Evolutionary conservation across 2,888 invertebrate species (phyloP).

Genomic region (Philereme vetulata): DNA sequence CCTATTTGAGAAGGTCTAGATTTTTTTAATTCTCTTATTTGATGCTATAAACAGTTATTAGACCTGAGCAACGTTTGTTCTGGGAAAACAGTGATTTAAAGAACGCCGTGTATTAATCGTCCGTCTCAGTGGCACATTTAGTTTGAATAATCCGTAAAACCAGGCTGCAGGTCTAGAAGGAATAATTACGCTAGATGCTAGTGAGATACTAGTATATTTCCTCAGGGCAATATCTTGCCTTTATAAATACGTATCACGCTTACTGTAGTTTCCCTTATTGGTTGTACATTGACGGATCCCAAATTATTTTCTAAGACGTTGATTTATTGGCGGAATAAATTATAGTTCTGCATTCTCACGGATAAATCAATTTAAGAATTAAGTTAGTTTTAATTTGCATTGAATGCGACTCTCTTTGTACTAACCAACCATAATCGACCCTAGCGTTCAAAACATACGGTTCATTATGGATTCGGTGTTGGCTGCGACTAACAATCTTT

Average conservation of each 20-base stretch:
- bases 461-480: slow-evolving; percentile 43
- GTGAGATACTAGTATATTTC: background rate
- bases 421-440: slow-evolving; percentile 35
- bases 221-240: background rate
- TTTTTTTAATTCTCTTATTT: too few relatives aligned
- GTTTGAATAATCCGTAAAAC: too few relatives aligned
- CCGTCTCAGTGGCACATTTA: too few relatives aligned
- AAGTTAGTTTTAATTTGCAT: slow-evolving; percentile 24
- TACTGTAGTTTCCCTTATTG: background rate
- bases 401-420: slow-evolving; percentile 28
- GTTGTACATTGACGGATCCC: slow-evolving; percentile 3
- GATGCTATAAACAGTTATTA: too few relatives aligned
- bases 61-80: too few relatives aligned
- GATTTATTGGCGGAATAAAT: background rate
- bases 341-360: background rate
- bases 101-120: too few relatives aligned
- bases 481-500: slow-evolving; percentile 48
- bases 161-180: too few relatives aligned
- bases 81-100: too few relatives aligned
- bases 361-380: background rate
- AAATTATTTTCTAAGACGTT: background rate
- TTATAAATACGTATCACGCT: background rate
- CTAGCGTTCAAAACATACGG: slow-evolving; percentile 27
- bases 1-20: too few relatives aligned
- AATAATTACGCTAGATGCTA: too few relatives aligned